Conservation (phyloP, 2,797 vertebrate species). For the Rhadinocentrus ornatus region DNA sequence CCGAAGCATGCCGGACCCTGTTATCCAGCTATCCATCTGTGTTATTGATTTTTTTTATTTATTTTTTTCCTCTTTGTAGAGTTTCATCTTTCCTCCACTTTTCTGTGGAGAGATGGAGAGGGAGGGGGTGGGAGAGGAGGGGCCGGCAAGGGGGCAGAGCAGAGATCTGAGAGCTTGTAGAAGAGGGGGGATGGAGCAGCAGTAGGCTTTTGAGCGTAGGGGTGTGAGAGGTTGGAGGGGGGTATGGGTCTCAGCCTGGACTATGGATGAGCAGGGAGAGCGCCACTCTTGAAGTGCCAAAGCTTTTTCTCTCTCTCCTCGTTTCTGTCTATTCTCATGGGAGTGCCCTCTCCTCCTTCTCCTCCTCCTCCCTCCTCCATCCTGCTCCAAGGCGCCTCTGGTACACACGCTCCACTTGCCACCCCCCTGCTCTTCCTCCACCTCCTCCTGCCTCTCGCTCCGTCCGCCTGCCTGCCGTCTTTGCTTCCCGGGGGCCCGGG, state of each 20-base stretch:
- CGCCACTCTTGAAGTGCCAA: constrained; percentile 71
- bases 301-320: constrained; percentile 62
- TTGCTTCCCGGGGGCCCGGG: constrained; percentile 79
- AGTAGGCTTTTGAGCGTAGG: constrained; percentile 71
- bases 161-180: constrained; percentile 79
- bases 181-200: constrained; percentile 45
- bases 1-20: constrained; percentile 85
- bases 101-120: constrained; percentile 75
- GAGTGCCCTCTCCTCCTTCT: constrained; percentile 55
- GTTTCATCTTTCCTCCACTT: constrained; percentile 86
- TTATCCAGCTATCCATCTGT: constrained; percentile 87
- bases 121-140: constrained; percentile 65
- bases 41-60: constrained; percentile 86
- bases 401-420: constrained; percentile 80
- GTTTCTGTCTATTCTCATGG: constrained; percentile 73
- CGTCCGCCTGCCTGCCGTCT: constrained; percentile 84
- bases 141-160: constrained; percentile 65
- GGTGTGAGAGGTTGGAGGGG: constrained; percentile 64
- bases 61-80: constrained; percentile 79
- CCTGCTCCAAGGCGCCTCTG: constrained; percentile 81
- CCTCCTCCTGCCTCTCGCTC: constrained; percentile 66
- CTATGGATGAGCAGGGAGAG: constrained; percentile 74
- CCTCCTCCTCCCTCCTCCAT: constrained; percentile 68
- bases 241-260: constrained; percentile 69
- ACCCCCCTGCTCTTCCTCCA: constrained; percentile 36